These are phyloP conservation scores for Drosophila kikkawai DNA, from an alignment of 1,140 invertebrate genomes.

Conservation along the genomic window DNA sequence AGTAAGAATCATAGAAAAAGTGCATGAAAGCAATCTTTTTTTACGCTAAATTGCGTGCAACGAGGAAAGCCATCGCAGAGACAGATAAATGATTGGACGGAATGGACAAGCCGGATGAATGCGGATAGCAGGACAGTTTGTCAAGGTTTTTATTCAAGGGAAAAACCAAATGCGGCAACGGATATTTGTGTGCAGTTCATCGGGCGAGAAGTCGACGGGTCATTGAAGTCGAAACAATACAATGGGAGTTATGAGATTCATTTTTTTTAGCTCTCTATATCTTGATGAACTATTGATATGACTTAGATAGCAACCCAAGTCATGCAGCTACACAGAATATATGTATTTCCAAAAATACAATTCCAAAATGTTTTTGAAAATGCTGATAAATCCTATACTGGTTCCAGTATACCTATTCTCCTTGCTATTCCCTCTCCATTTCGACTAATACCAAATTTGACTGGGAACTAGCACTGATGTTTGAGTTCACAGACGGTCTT, in stretches of 20 bases:
- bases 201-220: slow-evolving; percentile 44
- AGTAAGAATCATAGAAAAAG: slow-evolving; percentile 4
- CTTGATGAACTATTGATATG: not conserved
- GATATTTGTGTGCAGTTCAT: slow-evolving; percentile 51
- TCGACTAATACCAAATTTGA: not conserved
- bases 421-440: not conserved
- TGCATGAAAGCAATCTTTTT: slow-evolving; percentile 13
- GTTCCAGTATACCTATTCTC: not conserved
- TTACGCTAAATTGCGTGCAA: slow-evolving; percentile 6
- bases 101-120: slow-evolving; percentile 1
- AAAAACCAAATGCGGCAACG: slow-evolving; percentile 14
- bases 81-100: slow-evolving; percentile 15
- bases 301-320: not conserved
- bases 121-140: slow-evolving; percentile 22
- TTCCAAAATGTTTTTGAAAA: not conserved
- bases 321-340: not conserved
- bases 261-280: not conserved
- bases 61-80: slow-evolving; percentile 4
- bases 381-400: not conserved
- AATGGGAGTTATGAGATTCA: slow-evolving; percentile 61
- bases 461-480: not conserved
- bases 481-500: slow-evolving; percentile 11
- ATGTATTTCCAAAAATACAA: not conserved
- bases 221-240: slow-evolving; percentile 65
- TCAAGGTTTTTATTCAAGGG: slow-evolving; percentile 31